These are phyloP conservation scores for Nemopilema nomurai DNA, from an alignment of 30 jellyfish, hydroid and myxozoan genomes.

Conservation along the genomic window DNA sequence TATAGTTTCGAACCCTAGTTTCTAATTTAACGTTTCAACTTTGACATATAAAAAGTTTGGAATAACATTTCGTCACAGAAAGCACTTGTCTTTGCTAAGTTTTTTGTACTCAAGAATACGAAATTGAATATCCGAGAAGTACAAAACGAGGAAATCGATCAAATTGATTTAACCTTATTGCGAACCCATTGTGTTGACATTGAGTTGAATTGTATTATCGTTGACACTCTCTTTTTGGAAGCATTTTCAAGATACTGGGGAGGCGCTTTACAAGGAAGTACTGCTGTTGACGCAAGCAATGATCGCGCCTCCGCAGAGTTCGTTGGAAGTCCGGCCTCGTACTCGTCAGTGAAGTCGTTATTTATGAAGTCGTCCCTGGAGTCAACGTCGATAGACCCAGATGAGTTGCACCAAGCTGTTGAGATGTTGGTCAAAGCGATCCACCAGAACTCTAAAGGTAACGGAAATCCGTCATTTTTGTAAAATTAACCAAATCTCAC, in stretches of 20 bases:
- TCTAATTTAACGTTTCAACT: too few species aligned
- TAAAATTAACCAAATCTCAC: not conserved
- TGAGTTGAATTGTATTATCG: too few species aligned
- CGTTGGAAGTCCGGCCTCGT: conserved; percentile 23
- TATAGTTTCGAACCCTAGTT: too few species aligned
- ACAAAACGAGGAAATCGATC: too few species aligned
- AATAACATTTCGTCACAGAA: too few species aligned
- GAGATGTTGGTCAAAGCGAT: conserved; percentile 72
- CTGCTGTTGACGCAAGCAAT: not conserved
- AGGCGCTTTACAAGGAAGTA: not conserved
- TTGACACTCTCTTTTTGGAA: not conserved
- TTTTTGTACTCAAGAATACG: too few species aligned
- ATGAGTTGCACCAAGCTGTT: conserved; percentile 73
- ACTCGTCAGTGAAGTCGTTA: conserved; percentile 9
- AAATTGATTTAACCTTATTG: too few species aligned
- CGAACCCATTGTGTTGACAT: too few species aligned
- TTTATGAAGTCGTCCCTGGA: conserved; percentile 18
- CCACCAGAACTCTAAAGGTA: conserved; percentile 66
- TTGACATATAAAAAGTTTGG: too few species aligned
- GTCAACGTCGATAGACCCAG: conserved; percentile 53
- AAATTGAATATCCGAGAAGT: too few species aligned
- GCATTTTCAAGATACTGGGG: conserved; percentile 65
- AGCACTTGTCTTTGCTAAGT: too few species aligned
- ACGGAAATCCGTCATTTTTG: not conserved
- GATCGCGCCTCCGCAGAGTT: not conserved